Percentiles rank a stretch among this genome's conserved stretches.
Conservation (phyloP, 2,113 vertebrate genomes). For the Odontesthes bonariensis region DNA sequence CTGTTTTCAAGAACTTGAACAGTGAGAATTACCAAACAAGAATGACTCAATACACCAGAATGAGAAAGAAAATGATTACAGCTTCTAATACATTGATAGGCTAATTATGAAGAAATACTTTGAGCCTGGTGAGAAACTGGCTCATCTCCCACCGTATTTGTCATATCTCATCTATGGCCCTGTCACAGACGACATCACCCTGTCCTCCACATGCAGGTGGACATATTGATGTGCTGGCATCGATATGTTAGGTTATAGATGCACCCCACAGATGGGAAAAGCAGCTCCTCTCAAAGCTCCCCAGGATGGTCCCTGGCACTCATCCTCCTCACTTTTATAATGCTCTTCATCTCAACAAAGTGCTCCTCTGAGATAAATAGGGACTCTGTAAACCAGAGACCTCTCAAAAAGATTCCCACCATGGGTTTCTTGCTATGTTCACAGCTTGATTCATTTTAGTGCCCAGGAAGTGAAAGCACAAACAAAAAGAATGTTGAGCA, state of each 20-base stretch:
- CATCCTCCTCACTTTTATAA: constrained; percentile 51
- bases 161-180: constrained; percentile 48
- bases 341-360: constrained; percentile 50
- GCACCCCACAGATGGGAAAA: constrained; percentile 75
- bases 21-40: constrained; percentile 25
- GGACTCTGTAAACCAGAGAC: constrained; percentile 52
- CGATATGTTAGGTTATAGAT: no score
- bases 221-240: constrained; percentile 56
- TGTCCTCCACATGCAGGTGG: constrained; percentile 61
- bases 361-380: constrained; percentile 56
- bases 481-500: constrained; percentile 62
- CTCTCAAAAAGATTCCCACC: constrained; percentile 49
- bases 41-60: constrained; percentile 15
- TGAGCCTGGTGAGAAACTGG: constrained; percentile 51
- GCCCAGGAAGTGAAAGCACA: constrained; percentile 28
- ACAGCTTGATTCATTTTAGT: constrained; percentile 47
- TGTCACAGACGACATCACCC: constrained; percentile 35
- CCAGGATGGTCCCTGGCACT: constrained; percentile 55
- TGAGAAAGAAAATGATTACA: constrained; percentile 39
- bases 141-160: constrained; percentile 42
- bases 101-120: constrained; percentile 54
- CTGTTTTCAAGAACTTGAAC: constrained; percentile 14
- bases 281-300: constrained; percentile 56
- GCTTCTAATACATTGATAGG: constrained; percentile 22
- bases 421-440: constrained; percentile 48